Evolutionary conservation across 1,140 invertebrate genomes (phyloP).

Genomic region (Drosophila sproati): DNA sequence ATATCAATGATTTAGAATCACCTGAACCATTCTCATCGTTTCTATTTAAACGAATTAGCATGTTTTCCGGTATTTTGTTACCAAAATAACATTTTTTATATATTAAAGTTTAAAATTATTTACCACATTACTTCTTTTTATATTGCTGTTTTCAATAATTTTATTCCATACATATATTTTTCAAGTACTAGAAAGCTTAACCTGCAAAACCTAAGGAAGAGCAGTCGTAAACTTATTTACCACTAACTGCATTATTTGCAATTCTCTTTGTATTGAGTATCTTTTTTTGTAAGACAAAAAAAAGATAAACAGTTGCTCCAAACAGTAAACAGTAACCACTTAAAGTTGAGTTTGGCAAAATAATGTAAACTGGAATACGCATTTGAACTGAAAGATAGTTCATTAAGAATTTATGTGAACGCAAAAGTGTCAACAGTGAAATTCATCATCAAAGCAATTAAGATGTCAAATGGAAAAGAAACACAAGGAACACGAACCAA

Average conservation of each 20-base stretch:
- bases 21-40: too few species aligned
- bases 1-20: too few species aligned
- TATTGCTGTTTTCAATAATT: too few species aligned
- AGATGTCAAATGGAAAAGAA: slow-evolving; percentile 61
- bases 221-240: not conserved
- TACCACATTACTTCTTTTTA: not conserved
- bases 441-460: slow-evolving; percentile 77
- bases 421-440: slow-evolving; percentile 76
- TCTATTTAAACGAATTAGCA: too few species aligned
- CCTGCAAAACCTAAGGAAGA: too few species aligned
- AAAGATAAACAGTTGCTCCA: not conserved
- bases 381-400: slow-evolving; percentile 27
- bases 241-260: not conserved
- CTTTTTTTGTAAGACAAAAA: not conserved
- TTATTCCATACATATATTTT: too few species aligned
- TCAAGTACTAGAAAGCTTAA: too few species aligned
- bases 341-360: slow-evolving; percentile 4
- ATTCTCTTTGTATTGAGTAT: not conserved
- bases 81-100: too few species aligned
- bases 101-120: not conserved
- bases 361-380: slow-evolving; percentile 2
- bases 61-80: too few species aligned
- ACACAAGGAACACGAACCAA: slow-evolving; percentile 36
- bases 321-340: not conserved
- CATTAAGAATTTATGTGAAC: slow-evolving; percentile 72